phyloP scores from a whole-genome alignment of 2,797 vertebrate genomes.

The Brotula barbata region DNA sequence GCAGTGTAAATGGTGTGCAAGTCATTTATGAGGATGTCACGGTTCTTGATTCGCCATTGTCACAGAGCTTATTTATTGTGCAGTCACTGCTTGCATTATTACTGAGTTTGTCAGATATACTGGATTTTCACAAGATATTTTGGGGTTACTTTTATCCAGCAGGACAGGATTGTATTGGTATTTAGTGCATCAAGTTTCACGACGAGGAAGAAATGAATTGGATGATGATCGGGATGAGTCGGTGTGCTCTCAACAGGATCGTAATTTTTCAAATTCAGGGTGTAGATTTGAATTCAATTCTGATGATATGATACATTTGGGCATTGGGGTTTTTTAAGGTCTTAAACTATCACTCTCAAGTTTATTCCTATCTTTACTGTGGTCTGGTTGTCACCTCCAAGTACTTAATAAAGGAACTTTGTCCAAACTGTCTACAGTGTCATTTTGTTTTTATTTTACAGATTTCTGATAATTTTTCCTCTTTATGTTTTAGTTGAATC shows the following conservation, averaged over 20 bases:
- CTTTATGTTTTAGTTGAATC: no score
- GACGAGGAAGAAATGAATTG: background rate
- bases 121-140: background rate
- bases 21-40: background rate
- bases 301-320: background rate
- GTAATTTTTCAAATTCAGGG: no score
- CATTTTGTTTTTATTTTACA: background rate
- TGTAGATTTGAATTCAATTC: background rate
- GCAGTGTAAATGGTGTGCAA: slow-evolving; percentile 15
- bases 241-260: no score
- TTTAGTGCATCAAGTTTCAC: background rate
- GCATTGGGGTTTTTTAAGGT: background rate
- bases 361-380: slow-evolving; percentile 13
- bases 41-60: background rate
- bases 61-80: slow-evolving; percentile 51
- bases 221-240: no score
- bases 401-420: slow-evolving; percentile 52
- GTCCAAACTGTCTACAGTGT: background rate
- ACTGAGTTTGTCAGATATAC: background rate
- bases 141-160: background rate
- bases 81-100: background rate
- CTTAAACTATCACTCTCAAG: slow-evolving; percentile 5
- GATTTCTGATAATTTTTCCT: no score
- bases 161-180: slow-evolving; percentile 4
- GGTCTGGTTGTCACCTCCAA: slow-evolving; percentile 28